phyloP scores from a whole-genome alignment of 2,113 vertebrate genomes.

The Anguilla japonica region DNA sequence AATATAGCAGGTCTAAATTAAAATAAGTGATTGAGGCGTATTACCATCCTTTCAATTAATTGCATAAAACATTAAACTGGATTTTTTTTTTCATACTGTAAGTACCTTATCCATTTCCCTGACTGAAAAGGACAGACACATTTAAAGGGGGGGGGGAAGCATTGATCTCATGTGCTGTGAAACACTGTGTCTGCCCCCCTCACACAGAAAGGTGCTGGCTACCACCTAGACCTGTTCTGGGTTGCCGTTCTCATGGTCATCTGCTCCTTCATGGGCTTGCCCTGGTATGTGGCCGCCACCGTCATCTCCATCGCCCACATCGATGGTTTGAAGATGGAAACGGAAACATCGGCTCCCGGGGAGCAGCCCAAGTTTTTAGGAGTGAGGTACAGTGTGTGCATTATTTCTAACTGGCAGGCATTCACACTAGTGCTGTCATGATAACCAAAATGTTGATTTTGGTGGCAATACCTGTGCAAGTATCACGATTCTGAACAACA shows the following conservation, averaged over 20 bases:
- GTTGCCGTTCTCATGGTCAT: slow-evolving; percentile 89
- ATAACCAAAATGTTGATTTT: too few species aligned
- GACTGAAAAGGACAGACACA: neutral
- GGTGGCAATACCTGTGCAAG: too few species aligned
- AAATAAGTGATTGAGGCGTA: neutral
- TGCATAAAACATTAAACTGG: neutral
- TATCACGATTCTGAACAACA: too few species aligned
- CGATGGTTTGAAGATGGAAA: slow-evolving; percentile 98
- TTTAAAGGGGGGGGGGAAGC: neutral
- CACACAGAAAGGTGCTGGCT: slow-evolving; percentile 92
- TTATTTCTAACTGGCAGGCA: neutral
- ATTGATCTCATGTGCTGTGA: neutral
- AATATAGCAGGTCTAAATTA: neutral
- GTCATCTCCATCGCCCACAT: slow-evolving; percentile 99
- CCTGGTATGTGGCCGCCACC: slow-evolving; percentile 96
- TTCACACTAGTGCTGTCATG: too few species aligned
- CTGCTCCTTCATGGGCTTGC: slow-evolving; percentile 95
- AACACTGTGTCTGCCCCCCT: slow-evolving; percentile 6
- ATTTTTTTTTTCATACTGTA: neutral
- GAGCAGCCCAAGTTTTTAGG: slow-evolving; percentile 96
- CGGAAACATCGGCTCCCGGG: slow-evolving; percentile 91
- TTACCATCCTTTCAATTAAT: neutral
- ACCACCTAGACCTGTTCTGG: slow-evolving; percentile 95
- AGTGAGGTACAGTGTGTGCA: slow-evolving; percentile 77
- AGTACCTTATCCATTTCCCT: too few species aligned